Conservation (phyloP, 2,888 invertebrate species). For the Trichogramma evanescens region DNA sequence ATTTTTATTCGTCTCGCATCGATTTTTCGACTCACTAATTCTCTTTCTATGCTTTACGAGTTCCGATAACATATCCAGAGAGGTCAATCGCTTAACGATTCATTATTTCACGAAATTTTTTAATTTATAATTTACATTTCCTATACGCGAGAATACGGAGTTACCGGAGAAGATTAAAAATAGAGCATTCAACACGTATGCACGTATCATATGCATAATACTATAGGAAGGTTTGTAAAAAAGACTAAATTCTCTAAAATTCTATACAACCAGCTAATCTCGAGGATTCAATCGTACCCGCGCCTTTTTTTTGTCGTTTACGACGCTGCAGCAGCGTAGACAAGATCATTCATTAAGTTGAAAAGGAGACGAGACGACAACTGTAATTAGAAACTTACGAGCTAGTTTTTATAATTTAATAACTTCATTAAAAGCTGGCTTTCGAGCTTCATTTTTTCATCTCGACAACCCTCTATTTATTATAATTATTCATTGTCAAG, state of each 20-base stretch:
- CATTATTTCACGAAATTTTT: no score
- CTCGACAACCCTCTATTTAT: no score
- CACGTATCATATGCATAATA: slow-evolving; percentile 21
- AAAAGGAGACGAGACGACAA: no score
- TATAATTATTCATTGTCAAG: no score
- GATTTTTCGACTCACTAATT: slow-evolving; percentile 2
- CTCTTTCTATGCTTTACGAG: no score
- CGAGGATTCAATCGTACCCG: slow-evolving; percentile 5
- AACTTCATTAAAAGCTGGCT: no score
- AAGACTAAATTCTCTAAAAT: slow-evolving; percentile 26
- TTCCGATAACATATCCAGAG: no score
- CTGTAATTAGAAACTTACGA: slow-evolving; percentile 10
- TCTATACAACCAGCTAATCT: slow-evolving; percentile 21
- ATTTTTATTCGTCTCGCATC: not conserved
- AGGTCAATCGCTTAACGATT: no score
- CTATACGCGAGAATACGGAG: slow-evolving; percentile 5
- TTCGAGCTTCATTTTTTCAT: no score
- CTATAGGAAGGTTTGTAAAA: slow-evolving; percentile 27
- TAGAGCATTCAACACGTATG: not conserved
- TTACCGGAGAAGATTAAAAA: not conserved
- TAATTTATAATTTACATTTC: no score
- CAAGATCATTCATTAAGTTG: no score
- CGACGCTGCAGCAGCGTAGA: slow-evolving; percentile 9
- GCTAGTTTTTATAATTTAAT: slow-evolving; percentile 7
- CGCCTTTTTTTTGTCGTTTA: slow-evolving; percentile 4